Conservation (phyloP, 2,888 invertebrate species). For the Aspidiotus destructor region DNA sequence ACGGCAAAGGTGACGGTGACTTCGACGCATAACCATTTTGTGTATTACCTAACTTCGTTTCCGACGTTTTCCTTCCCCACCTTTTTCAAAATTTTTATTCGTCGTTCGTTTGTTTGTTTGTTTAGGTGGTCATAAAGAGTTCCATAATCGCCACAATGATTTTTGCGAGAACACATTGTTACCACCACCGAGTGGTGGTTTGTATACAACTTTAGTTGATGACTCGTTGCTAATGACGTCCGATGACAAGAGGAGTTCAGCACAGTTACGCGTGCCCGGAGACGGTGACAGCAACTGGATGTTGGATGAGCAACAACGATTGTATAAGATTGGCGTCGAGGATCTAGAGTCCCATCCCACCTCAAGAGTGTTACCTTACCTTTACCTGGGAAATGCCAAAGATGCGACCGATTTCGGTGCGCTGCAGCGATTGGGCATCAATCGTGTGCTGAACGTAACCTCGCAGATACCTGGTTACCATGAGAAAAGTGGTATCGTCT, state of each 20-base stretch:
- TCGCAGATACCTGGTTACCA: constrained; percentile 63
- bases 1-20: too few species aligned
- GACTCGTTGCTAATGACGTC: constrained; percentile 38
- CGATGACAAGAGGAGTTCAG: not conserved
- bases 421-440: constrained; percentile 57
- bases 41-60: too few species aligned
- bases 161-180: constrained; percentile 61
- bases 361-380: constrained; percentile 66
- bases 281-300: constrained; percentile 22
- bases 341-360: constrained; percentile 67
- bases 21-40: too few species aligned
- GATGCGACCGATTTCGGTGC: constrained; percentile 64
- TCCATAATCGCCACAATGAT: constrained; percentile 58
- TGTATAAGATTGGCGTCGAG: constrained; percentile 41
- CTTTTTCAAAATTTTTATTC: constrained; percentile 7
- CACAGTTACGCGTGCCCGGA: not conserved
- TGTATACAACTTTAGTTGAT: constrained; percentile 38
- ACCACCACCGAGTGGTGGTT: constrained; percentile 39
- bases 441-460: constrained; percentile 72
- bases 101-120: constrained; percentile 37
- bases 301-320: constrained; percentile 34
- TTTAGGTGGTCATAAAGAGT: constrained; percentile 61
- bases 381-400: constrained; percentile 70
- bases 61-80: not conserved
- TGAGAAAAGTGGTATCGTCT: constrained; percentile 55